These are phyloP conservation scores for Napeogenes inachia DNA, from an alignment of 2,888 invertebrate genomes.

Conservation along the genomic window DNA sequence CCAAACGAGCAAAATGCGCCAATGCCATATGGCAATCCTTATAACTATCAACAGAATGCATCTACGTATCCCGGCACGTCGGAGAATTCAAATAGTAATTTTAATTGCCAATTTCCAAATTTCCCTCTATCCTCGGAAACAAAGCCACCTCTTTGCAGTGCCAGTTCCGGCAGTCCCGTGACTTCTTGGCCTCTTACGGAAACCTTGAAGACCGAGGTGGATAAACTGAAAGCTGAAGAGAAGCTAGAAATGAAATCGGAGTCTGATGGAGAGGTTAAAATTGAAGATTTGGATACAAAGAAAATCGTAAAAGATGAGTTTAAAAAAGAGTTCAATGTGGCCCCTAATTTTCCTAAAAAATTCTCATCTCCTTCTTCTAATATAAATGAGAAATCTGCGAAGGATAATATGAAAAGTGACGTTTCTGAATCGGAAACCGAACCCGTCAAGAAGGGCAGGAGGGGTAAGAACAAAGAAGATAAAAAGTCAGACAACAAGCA, in stretches of 20 bases:
- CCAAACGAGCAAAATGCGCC: conserved; percentile 41
- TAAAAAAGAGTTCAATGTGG: conserved; percentile 39
- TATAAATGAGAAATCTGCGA: conserved; percentile 16
- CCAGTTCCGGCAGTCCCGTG: conserved; percentile 59
- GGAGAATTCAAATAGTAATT: conserved; percentile 44
- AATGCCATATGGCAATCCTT: conserved; percentile 45
- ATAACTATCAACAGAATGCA: conserved; percentile 50
- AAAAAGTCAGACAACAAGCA: conserved; percentile 55
- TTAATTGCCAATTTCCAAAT: conserved; percentile 50
- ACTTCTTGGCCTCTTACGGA: conserved; percentile 68
- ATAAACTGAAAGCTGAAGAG: conserved; percentile 66
- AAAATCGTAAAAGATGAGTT: conserved; percentile 64
- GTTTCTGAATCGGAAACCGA: conserved; percentile 55
- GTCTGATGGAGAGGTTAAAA: conserved; percentile 73
- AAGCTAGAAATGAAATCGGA: conserved; percentile 72
- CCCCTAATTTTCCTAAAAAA: conserved; percentile 28
- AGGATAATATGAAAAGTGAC: conserved; percentile 30
- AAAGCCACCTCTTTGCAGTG: conserved; percentile 62
- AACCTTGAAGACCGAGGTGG: conserved; percentile 61
- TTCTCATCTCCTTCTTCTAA: conserved; percentile 25
- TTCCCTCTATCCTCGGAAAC: conserved; percentile 59
- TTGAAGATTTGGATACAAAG: conserved; percentile 71
- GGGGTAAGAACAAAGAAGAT: conserved; percentile 50
- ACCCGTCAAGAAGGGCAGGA: conserved; percentile 51
- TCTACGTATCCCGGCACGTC: conserved; percentile 48